Conservation (phyloP, 2,888 invertebrate species). For the Pilophorus perplexus region DNA sequence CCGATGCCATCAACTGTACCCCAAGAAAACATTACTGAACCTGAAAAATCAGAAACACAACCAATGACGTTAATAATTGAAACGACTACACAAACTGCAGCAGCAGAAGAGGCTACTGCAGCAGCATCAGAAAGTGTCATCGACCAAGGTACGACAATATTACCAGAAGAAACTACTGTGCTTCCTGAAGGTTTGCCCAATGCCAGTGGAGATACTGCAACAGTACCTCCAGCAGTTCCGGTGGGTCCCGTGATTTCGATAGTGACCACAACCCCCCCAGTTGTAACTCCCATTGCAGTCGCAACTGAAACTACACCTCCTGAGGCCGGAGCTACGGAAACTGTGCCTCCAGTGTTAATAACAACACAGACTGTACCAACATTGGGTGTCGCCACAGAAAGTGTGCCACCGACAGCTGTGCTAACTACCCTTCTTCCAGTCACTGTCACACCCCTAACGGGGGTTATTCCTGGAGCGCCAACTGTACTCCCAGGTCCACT, state of each 20-base stretch:
- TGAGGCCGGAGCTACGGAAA: neutral
- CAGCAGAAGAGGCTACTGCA: neutral
- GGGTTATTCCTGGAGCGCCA: too few species aligned
- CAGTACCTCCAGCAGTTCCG: too few species aligned
- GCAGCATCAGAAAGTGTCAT: slow-evolving; percentile 18
- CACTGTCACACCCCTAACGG: too few species aligned
- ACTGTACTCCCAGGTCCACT: too few species aligned
- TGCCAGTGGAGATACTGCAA: too few species aligned
- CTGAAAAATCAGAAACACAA: neutral
- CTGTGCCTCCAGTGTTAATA: too few species aligned
- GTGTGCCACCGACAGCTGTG: slow-evolving; percentile 30
- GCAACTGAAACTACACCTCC: neutral
- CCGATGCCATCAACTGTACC: neutral
- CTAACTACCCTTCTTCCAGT: slow-evolving; percentile 14
- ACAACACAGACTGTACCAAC: neutral
- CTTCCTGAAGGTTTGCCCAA: neutral
- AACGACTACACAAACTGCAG: neutral
- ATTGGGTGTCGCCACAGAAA: slow-evolving; percentile 40
- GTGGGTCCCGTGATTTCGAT: too few species aligned
- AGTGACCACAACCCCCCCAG: too few species aligned
- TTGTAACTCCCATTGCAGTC: too few species aligned
- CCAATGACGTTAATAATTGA: slow-evolving; percentile 15
- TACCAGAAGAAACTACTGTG: neutral
- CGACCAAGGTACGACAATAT: neutral
- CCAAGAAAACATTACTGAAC: neutral